A percentile compares a stretch with the other conserved stretches of the same genome.
Conservation (phyloP, 2,797 vertebrate genomes). For the Simalia tracyae region DNA sequence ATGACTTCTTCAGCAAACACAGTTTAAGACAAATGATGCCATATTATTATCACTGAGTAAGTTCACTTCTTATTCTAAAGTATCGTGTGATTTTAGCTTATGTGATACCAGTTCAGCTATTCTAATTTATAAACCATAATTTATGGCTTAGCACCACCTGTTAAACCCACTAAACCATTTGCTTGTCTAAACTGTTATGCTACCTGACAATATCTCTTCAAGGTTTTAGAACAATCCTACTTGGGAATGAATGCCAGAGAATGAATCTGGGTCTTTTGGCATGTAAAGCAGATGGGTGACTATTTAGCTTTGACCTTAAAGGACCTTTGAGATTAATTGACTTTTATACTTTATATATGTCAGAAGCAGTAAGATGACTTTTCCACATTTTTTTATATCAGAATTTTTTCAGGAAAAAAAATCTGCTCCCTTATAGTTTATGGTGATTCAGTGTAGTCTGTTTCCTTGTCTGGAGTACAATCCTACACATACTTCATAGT, state of each 20-base stretch:
- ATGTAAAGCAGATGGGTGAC: neutral
- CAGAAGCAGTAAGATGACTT: neutral
- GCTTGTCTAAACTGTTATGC: neutral
- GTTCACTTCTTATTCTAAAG: neutral
- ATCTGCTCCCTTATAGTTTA: neutral
- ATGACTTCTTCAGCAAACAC: neutral
- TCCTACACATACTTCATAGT: neutral
- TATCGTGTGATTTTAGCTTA: neutral
- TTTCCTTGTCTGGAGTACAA: neutral
- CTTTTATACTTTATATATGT: neutral
- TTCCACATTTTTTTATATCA: neutral
- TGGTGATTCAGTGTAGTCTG: neutral
- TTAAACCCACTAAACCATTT: neutral
- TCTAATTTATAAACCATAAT: neutral
- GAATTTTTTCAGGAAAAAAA: neutral
- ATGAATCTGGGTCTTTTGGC: neutral
- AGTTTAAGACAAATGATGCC: neutral
- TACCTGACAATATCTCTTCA: no score
- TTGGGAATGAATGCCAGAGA: neutral
- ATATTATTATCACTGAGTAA: neutral
- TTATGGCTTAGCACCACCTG: neutral
- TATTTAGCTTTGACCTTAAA: neutral
- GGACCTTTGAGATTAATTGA: neutral
- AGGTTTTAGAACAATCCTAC: neutral
- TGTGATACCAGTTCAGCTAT: neutral